phyloP scores from a whole-genome alignment of 2,888 invertebrate species.

The Orthosia incerta region DNA sequence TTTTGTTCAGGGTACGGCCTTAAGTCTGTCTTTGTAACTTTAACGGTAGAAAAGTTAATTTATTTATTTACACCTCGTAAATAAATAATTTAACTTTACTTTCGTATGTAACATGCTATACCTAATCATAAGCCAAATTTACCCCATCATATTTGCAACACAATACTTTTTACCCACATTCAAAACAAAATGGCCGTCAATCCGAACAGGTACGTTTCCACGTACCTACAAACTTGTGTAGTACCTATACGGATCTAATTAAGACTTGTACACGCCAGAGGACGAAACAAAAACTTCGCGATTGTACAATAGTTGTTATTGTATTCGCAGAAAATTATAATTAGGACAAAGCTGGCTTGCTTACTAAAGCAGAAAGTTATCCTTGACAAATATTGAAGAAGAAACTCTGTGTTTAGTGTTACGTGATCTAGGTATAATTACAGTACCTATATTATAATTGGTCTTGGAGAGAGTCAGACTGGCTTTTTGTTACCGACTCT shows the following conservation, averaged over 20 bases:
- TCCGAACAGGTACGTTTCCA: slow-evolving; percentile 6
- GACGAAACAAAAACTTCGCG: slow-evolving; percentile 48
- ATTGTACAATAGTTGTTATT: slow-evolving; percentile 20
- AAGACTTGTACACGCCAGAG: slow-evolving; percentile 44
- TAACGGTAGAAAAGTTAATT: too few species aligned
- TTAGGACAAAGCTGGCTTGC: slow-evolving; percentile 30
- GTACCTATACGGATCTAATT: slow-evolving; percentile 51
- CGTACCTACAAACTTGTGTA: slow-evolving; percentile 19
- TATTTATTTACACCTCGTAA: too few species aligned
- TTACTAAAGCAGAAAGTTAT: slow-evolving; percentile 22
- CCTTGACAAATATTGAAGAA: slow-evolving; percentile 24
- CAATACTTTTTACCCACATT: background rate
- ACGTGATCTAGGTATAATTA: background rate
- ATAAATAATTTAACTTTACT: too few species aligned
- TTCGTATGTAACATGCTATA: too few species aligned
- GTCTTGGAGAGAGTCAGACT: background rate
- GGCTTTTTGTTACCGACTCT: background rate
- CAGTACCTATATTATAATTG: background rate
- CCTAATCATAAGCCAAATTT: background rate
- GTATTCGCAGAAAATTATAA: slow-evolving; percentile 47
- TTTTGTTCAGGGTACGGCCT: too few species aligned
- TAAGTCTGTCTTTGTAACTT: too few species aligned
- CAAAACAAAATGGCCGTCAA: slow-evolving; percentile 7
- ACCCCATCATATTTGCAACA: background rate
- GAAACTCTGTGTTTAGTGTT: slow-evolving; percentile 4